Evolutionary conservation across 2,888 invertebrate genomes (phyloP), one percentile per base, ranked within the genome.

Genomic region (Scaptomyza caliginosa): DNA sequence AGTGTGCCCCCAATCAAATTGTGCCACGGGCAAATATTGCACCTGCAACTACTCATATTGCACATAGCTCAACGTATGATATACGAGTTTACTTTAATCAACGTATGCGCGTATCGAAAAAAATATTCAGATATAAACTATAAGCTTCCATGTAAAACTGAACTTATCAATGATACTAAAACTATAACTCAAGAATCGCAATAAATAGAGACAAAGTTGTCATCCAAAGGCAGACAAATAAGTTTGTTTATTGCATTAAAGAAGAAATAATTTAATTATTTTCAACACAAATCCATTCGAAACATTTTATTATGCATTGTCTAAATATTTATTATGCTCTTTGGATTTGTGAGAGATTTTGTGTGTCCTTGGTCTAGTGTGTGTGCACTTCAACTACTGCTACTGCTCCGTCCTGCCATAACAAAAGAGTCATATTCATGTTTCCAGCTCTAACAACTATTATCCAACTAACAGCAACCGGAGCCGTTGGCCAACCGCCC

Each of bases 371-470:
- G n/a, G n/a, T 30, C n/a, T n/a, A n/a, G 13, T 21, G 13, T 32
- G 48, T 13, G 23, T 38, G 23, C 52, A 68, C 56, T 74, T 68
- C 21, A 49, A 60, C 38, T 46, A 60, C 38, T 46, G 60, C 17
- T 32, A 55, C 26, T 26, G 38, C 39, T 39, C 40, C 24, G 36
- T 42, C 26, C 21, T 3, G 17, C 32, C 56, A 67, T 51, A 58
- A 73, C 70, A 71, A 57, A 54, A 30, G 36, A 45, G 32, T 46
- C 46, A 62, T 57, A 62, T 59, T 46, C 54, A 73, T 54, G 54
- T 52, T 54, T 38, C 23, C 36, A 57, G 56, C 42, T 30, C 19
- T 23, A 48, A 59, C 74, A 62, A 71, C 62, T 74, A 46, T 71
- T 57, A 69, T 74, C 43, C 48, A 51, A 62, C 55, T 49, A 51